Evolutionary conservation across 2,888 invertebrate genomes (phyloP), one percentile per base, ranked within the genome.

Genomic region (Catocala fraxini): DNA sequence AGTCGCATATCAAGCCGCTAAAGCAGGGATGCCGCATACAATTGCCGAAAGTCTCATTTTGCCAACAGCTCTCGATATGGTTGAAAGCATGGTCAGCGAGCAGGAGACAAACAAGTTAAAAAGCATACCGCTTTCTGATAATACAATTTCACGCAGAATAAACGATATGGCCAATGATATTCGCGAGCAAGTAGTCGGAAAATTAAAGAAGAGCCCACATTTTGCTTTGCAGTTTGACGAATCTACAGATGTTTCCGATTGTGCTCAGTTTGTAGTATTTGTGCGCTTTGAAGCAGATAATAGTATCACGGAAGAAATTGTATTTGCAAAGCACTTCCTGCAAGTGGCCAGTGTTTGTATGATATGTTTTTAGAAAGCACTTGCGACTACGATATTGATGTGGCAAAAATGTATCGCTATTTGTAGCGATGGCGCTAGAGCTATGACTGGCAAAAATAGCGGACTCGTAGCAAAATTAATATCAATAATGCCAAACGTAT

Each of bases 381-480:
- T 54, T 54, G 54, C n/a, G 45, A 49, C 49, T 49, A 49, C 49
- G 11, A 33, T 0, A 49, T 70, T 62, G 67, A 70, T 68, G n/a
- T 77, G 68, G 73, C 67, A 25, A 70, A 65, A 72, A 66, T 71
- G 65, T 63, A 70, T 70, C 56, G 72, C 69, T 68, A 70, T 77
- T 66, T 73, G 72, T 56, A 72, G 72, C 68, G 78, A 77, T 70
- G 71, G 76, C 53, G 77, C 76, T 58, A 75, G 75, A 75, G 75
- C 75, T 65, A 76, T 77, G 75, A 76, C 73, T 70, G 74, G 75
- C 56, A 63, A 67, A 63, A 75, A 75, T 59, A 52, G 52, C 52
- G 75, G 76, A 68, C 67, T 77, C 63, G 49, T 73, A 69, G 73
- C 68, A 13, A 75, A 58, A 70, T 64, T 79, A 69, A 75, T 77